Base-by-base conservation (phyloP, 2,113 vertebrate genomes). In the Lanius ludovicianus region DNA sequence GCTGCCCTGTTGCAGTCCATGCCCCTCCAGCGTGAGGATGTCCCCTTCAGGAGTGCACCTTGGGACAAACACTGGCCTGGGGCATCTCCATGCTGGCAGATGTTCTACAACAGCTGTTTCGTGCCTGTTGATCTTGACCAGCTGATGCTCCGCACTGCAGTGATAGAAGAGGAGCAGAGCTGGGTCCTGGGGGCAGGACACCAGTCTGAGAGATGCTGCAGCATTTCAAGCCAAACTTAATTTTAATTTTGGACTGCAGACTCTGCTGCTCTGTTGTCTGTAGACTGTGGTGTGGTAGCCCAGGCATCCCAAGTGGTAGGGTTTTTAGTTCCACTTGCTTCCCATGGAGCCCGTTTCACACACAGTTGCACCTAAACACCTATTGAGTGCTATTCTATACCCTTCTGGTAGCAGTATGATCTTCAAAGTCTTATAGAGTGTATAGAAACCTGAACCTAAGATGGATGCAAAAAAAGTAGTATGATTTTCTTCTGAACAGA, bases 21-120 rank as follows among this genome's bases (percentile, higher is more conserved):
- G 47, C 35, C 75, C 15, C 37, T 80, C 13, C 27, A 3, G 56
- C 1, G 0, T 5, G 7, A 8, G 25, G 25, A 2, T 15, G 8
- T 42, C 20, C 31, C 42, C 19, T 15, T 14, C 8, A 64, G n/a
- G 55, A 35, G 21, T 6, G 2, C 18, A 8, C 28, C 23, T 44
- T 15, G 25, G 37, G 20, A 68, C n/a, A 19, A 12, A 5, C 2
- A 0, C 18, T 35, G 46, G 15, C 13, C 62, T 65, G 73, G 5
- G 6, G 46, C 18, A 35, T 25, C 30, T 74, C 56, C 5, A 0
- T 35, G 57, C 35, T 39, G 53, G 15, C 49, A 59, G n/a, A 22
- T n/a, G 28, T 67, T 60, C 11, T 82, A 31, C 62, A 49, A 0
- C 44, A 82, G 23, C 53, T 37, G 19, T 4, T 87, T 7, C 62